Percentiles rank a stretch among this genome's conserved stretches.
phyloP scores from a whole-genome alignment of 2,888 invertebrate genomes.

The Linnaemya tessellans region DNA sequence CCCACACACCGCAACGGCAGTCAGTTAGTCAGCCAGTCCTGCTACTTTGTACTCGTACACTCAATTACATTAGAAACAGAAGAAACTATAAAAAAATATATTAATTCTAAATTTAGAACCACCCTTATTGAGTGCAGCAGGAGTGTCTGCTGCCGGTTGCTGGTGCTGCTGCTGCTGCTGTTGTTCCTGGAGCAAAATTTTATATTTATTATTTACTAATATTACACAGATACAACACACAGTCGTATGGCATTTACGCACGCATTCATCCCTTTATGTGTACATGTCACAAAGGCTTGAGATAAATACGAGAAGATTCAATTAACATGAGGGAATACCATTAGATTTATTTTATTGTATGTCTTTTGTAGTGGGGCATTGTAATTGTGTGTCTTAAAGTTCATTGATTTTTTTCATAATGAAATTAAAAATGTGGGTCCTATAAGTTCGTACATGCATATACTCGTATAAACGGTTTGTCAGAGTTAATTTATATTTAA shows the following conservation, averaged over 20 bases:
- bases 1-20: slow-evolving; percentile 51
- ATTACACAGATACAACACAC: neutral
- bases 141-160: slow-evolving; percentile 5
- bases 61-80: slow-evolving; percentile 49
- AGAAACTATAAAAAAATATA: slow-evolving; percentile 2
- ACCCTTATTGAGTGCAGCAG: slow-evolving; percentile 42
- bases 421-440: too few relatives aligned
- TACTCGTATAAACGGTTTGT: neutral
- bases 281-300: slow-evolving; percentile 41
- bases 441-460: neutral
- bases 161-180: neutral
- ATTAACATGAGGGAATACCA: slow-evolving; percentile 45
- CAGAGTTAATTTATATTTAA: too few relatives aligned
- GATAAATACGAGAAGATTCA: slow-evolving; percentile 60
- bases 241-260: slow-evolving; percentile 33
- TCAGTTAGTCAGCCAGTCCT: slow-evolving; percentile 6
- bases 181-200: slow-evolving; percentile 9
- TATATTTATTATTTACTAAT: slow-evolving; percentile 29
- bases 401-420: neutral
- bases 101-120: slow-evolving; percentile 65
- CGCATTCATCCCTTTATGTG: slow-evolving; percentile 19
- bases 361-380: neutral
- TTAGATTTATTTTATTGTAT: slow-evolving; percentile 30
- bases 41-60: slow-evolving; percentile 21
- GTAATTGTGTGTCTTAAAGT: slow-evolving; percentile 2